phyloP scores from a whole-genome alignment of 2,888 invertebrate genomes.

The Clostera curtula region DNA sequence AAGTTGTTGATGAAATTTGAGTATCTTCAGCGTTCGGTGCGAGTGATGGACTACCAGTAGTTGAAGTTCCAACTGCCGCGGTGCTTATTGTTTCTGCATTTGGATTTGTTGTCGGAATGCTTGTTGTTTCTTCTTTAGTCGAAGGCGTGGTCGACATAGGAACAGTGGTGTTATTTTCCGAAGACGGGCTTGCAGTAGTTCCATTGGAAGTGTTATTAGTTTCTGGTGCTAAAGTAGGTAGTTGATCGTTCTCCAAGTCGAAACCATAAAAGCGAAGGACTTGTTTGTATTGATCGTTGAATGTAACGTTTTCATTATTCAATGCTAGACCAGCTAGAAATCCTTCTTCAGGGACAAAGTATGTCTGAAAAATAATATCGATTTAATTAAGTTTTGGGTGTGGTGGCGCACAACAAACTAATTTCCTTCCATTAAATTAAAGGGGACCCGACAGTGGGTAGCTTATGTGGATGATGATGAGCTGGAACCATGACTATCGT shows the following conservation, averaged over 20 bases:
- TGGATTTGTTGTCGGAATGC: constrained; percentile 25
- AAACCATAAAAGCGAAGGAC: constrained; percentile 87
- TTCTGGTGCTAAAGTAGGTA: constrained; percentile 37
- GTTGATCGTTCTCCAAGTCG: constrained; percentile 75
- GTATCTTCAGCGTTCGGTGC: constrained; percentile 42
- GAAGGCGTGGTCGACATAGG: constrained; percentile 23
- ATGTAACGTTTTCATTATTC: constrained; percentile 84
- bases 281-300: constrained; percentile 83
- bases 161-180: constrained; percentile 16
- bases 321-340: constrained; percentile 87
- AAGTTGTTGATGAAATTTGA: constrained; percentile 9
- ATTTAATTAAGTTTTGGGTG: not conserved
- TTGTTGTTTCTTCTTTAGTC: constrained; percentile 38
- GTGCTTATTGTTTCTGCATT: constrained; percentile 40
- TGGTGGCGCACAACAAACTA: too few relatives aligned
- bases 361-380: constrained; percentile 76
- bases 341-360: constrained; percentile 87
- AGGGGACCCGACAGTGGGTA: too few relatives aligned
- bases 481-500: too few relatives aligned
- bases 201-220: constrained; percentile 28
- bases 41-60: constrained; percentile 30
- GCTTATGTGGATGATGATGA: too few relatives aligned
- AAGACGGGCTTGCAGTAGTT: constrained; percentile 20
- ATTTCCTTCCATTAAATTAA: too few relatives aligned
- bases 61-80: constrained; percentile 32